Evolutionary conservation across 2,888 invertebrate genomes (phyloP).

Genomic region (Darwinula stevensoni): DNA sequence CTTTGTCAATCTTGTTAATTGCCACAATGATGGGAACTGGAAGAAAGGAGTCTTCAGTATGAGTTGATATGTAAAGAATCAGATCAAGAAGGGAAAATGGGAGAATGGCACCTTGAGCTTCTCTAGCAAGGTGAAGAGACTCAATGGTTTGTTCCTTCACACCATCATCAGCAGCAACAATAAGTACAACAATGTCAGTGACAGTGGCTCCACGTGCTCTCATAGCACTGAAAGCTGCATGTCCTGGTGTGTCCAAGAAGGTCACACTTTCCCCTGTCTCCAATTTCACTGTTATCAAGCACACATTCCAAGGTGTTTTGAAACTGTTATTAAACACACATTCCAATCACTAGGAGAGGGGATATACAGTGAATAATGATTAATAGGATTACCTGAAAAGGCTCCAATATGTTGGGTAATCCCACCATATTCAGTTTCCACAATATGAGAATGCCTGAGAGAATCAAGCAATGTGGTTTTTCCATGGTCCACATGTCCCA

Average conservation of each 20-base stretch:
- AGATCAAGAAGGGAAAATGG: constrained; percentile 1
- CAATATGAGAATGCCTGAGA: constrained; percentile 52
- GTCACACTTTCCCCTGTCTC: constrained; percentile 47
- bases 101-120: constrained; percentile 21
- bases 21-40: constrained; percentile 82
- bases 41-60: constrained; percentile 13
- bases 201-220: constrained; percentile 67
- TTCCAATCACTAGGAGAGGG: background rate
- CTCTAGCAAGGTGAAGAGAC: constrained; percentile 54
- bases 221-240: constrained; percentile 89
- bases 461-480: constrained; percentile 87
- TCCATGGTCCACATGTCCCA: constrained; percentile 99
- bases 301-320: constrained; percentile 6
- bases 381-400: constrained; percentile 33
- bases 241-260: constrained; percentile 94
- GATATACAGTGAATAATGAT: no score
- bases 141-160: constrained; percentile 93
- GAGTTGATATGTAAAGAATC: constrained; percentile 4
- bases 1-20: constrained; percentile 91
- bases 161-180: constrained; percentile 95
- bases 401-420: constrained; percentile 99
- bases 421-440: constrained; percentile 79
- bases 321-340: background rate
- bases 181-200: constrained; percentile 83
- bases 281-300: constrained; percentile 24